A percentile compares a stretch with the other conserved stretches of the same genome.
These are phyloP conservation scores for Ostrea edulis DNA, from an alignment of 1,140 invertebrate species.

Conservation along the genomic window DNA sequence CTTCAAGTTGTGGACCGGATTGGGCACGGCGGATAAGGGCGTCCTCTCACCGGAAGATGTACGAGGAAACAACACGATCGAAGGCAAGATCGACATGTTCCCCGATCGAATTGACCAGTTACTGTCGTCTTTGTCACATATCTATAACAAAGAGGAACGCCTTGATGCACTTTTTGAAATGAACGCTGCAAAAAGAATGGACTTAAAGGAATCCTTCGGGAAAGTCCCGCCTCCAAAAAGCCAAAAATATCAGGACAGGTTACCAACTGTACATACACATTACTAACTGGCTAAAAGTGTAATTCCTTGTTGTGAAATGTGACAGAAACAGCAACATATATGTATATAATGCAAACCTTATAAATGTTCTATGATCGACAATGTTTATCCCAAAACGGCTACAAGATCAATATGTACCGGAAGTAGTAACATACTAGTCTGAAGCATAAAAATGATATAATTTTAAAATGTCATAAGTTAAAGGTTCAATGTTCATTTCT, in stretches of 20 bases:
- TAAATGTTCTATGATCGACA: background rate
- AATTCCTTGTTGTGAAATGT: background rate
- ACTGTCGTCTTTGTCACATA: conserved; percentile 79
- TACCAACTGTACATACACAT: conserved; percentile 48
- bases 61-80: conserved; percentile 42
- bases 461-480: too few relatives aligned
- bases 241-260: conserved; percentile 19
- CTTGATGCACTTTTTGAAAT: conserved; percentile 63
- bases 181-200: conserved; percentile 47
- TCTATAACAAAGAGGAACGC: conserved; percentile 77
- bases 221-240: conserved; percentile 18
- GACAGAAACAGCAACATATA: background rate
- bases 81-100: conserved; percentile 75
- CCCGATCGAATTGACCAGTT: conserved; percentile 79
- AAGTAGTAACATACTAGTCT: background rate
- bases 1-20: conserved; percentile 67
- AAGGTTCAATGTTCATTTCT: too few relatives aligned
- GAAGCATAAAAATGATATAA: background rate
- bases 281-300: background rate
- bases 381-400: conserved; percentile 5
- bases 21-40: conserved; percentile 52
- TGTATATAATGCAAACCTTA: background rate
- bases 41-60: conserved; percentile 51
- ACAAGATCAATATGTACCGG: too few relatives aligned
- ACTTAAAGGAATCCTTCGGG: conserved; percentile 34